Percentiles rank a stretch among this genome's conserved stretches.
phyloP scores from a whole-genome alignment of 2,113 vertebrate species.

The Oncorhynchus gorbuscha region DNA sequence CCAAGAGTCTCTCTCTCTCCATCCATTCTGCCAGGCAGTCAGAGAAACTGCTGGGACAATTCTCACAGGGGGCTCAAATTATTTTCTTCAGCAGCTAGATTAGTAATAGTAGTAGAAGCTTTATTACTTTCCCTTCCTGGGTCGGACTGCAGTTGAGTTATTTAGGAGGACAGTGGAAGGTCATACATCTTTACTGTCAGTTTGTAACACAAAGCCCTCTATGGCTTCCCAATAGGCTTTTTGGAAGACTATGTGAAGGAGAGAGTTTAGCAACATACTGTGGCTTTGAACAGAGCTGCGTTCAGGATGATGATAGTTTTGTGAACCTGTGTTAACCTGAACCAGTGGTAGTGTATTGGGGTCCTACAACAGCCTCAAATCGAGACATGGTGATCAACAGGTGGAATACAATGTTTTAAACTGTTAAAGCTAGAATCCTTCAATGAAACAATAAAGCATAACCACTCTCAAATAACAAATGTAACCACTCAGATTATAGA shows the following conservation, averaged over 20 bases:
- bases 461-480: too few species aligned
- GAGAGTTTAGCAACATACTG: background rate
- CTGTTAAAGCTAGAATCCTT: background rate
- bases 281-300: background rate
- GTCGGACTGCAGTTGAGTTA: conserved; percentile 46
- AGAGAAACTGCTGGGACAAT: conserved; percentile 27
- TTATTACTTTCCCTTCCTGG: conserved; percentile 43
- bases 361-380: background rate
- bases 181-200: conserved; percentile 51
- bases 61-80: conserved; percentile 37
- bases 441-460: too few species aligned
- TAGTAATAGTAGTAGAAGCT: conserved; percentile 58
- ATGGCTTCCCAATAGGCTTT: conserved; percentile 2
- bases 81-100: conserved; percentile 44
- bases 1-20: background rate
- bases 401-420: background rate
- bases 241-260: background rate
- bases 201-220: conserved; percentile 60
- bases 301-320: background rate
- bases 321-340: background rate
- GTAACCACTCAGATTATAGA: too few species aligned
- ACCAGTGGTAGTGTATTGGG: background rate
- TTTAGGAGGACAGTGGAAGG: conserved; percentile 54
- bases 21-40: conserved; percentile 18
- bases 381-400: too few species aligned